phyloP scores from a whole-genome alignment of 2,888 invertebrate genomes.

The Aethes cnicana region DNA sequence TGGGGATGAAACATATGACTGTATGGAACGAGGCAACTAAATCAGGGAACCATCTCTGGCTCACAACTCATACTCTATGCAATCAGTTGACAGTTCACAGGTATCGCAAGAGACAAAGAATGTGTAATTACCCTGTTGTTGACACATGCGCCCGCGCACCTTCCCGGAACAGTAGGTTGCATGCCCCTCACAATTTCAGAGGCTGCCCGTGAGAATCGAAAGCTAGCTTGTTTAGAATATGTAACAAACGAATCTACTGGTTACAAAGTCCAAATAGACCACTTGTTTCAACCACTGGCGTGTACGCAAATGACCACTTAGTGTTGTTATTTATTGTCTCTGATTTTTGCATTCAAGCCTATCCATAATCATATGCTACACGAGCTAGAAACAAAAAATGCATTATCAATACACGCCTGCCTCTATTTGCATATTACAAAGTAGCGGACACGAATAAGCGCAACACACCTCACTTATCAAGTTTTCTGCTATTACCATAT shows the following conservation, averaged over 20 bases:
- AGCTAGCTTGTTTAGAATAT: slow-evolving; percentile 12
- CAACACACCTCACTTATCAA: not conserved
- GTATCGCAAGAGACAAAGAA: slow-evolving; percentile 57
- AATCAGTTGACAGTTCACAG: slow-evolving; percentile 52
- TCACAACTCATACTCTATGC: slow-evolving; percentile 38
- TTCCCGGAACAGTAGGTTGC: slow-evolving; percentile 28
- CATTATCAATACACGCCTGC: slow-evolving; percentile 5
- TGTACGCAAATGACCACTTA: slow-evolving; percentile 2
- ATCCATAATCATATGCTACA: not conserved
- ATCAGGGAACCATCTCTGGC: too few species aligned
- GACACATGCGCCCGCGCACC: slow-evolving; percentile 16
- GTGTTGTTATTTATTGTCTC: slow-evolving; percentile 14
- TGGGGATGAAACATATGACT: too few species aligned
- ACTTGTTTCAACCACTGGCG: slow-evolving; percentile 2
- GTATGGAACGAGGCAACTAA: too few species aligned
- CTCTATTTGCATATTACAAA: slow-evolving; percentile 12
- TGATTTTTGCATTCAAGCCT: slow-evolving; percentile 12
- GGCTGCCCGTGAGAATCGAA: slow-evolving; percentile 17
- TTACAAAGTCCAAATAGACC: slow-evolving; percentile 4
- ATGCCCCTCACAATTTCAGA: not conserved
- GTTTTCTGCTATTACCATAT: not conserved
- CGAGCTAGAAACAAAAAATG: slow-evolving; percentile 12
- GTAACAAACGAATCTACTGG: slow-evolving; percentile 20
- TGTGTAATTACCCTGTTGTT: slow-evolving; percentile 17
- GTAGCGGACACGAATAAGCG: not conserved